Percentiles rank a stretch among this genome's conserved stretches.
Evolutionary conservation across 2,888 invertebrate genomes (phyloP).

Genomic region (Bombyx huttoni): DNA sequence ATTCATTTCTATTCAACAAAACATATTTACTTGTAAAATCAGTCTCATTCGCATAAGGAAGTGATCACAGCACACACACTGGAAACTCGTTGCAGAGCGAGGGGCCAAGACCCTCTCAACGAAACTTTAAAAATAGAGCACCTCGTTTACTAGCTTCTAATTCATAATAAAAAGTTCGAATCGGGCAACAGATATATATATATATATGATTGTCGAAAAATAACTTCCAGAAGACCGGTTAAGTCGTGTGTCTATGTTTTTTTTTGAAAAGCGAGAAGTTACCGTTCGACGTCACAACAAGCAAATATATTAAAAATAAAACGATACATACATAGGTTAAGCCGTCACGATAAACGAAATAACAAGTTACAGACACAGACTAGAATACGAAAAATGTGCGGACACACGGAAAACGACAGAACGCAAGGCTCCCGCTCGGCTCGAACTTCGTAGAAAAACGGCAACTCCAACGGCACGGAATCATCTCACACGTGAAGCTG

Average conservation of each 20-base stretch:
- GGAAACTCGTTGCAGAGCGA: constrained; percentile 66
- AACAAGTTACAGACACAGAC: constrained; percentile 52
- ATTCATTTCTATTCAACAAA: constrained; percentile 46
- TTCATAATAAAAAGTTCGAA: constrained; percentile 24
- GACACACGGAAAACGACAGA: constrained; percentile 26
- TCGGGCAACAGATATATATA: constrained; percentile 24
- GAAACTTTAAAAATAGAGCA: constrained; percentile 62
- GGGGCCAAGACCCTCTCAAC: constrained; percentile 57
- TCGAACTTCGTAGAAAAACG: constrained; percentile 37
- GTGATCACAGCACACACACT: constrained; percentile 71
- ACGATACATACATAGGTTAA: constrained; percentile 14
- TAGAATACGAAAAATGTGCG: constrained; percentile 46
- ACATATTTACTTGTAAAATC: constrained; percentile 68
- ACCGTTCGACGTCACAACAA: neutral
- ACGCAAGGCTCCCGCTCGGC: constrained; percentile 26
- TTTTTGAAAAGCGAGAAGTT: neutral
- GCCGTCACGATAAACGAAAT: constrained; percentile 29
- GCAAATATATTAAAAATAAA: neutral
- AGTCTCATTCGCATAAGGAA: constrained; percentile 73
- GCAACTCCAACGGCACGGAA: constrained; percentile 30
- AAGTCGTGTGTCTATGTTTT: neutral
- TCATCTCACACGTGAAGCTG: constrained; percentile 18
- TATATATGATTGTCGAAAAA: constrained; percentile 12
- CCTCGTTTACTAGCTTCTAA: constrained; percentile 60
- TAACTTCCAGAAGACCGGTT: neutral